phyloP scores from a whole-genome alignment of 1,140 invertebrate genomes.

The Eupristina koningsbergeri region DNA sequence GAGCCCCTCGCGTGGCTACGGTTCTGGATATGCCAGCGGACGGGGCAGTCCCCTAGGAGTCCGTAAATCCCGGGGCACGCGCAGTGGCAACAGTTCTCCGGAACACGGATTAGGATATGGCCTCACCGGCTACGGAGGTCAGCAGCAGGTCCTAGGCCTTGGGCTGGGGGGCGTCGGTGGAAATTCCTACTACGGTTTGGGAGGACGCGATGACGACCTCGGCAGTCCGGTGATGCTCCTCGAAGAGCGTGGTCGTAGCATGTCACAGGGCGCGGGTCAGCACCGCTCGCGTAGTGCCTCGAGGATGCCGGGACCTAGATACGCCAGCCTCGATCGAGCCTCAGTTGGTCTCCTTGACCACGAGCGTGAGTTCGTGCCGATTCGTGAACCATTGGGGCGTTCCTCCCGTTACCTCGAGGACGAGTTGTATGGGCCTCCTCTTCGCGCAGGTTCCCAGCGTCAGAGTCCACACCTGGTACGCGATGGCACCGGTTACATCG shows the following conservation, averaged over 20 bases:
- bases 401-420: slow-evolving; percentile 81
- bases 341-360: slow-evolving; percentile 76
- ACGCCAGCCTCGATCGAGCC: slow-evolving; percentile 84
- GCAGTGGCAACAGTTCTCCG: slow-evolving; percentile 77
- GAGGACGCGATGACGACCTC: slow-evolving; percentile 83
- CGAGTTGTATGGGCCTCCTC: slow-evolving; percentile 77
- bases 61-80: slow-evolving; percentile 72
- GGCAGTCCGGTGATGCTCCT: slow-evolving; percentile 79
- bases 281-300: slow-evolving; percentile 78
- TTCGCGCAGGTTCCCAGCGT: slow-evolving; percentile 73
- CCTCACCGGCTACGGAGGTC: slow-evolving; percentile 18
- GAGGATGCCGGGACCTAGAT: slow-evolving; percentile 76
- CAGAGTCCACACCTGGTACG: slow-evolving; percentile 80
- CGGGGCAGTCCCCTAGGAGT: slow-evolving; percentile 66
- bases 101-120: slow-evolving; percentile 18
- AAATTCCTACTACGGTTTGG: slow-evolving; percentile 80
- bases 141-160: slow-evolving; percentile 69
- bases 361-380: slow-evolving; percentile 87
- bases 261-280: slow-evolving; percentile 75
- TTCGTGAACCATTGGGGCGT: slow-evolving; percentile 81
- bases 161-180: slow-evolving; percentile 77
- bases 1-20: slow-evolving; percentile 83
- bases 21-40: slow-evolving; percentile 74
- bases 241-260: slow-evolving; percentile 77
- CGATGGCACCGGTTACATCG: slow-evolving; percentile 80